Conservation (phyloP, 2,888 invertebrate species). For the Physocephala rufipes region DNA sequence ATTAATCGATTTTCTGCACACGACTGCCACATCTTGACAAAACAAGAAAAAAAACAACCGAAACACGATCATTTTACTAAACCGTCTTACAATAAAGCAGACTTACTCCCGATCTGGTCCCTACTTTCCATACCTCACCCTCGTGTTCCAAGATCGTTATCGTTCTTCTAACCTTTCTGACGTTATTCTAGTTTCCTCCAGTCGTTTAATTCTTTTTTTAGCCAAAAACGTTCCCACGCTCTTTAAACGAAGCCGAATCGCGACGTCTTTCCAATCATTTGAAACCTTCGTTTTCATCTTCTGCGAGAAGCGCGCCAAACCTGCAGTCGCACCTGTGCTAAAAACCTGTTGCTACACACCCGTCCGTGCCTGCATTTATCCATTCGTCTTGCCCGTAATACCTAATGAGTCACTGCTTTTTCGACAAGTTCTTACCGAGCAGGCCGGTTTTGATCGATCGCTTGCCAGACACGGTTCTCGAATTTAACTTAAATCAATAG, state of each 20-base stretch:
- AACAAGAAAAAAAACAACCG: neutral
- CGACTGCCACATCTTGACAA: neutral
- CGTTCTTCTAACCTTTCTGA: neutral
- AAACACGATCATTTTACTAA: neutral
- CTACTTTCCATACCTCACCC: too few relatives aligned
- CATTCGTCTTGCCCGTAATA: too few relatives aligned
- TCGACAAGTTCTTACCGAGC: slow-evolving; percentile 1
- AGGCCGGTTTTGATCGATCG: slow-evolving; percentile 21
- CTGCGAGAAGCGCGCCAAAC: slow-evolving; percentile 34
- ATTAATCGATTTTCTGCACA: slow-evolving; percentile 34
- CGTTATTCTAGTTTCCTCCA: slow-evolving; percentile 3
- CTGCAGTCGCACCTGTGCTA: slow-evolving; percentile 34
- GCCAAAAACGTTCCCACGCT: slow-evolving; percentile 25
- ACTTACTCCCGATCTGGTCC: neutral
- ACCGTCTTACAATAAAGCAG: neutral
- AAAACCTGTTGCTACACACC: slow-evolving; percentile 8
- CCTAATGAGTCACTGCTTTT: neutral
- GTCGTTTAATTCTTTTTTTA: neutral
- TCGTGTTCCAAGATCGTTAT: too few relatives aligned
- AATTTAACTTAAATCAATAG: slow-evolving; percentile 13
- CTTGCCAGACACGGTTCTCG: neutral
- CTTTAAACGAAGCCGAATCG: neutral
- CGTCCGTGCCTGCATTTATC: neutral
- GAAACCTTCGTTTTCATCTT: neutral
- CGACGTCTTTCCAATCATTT: neutral